Base-by-base conservation (phyloP, 2,113 vertebrate species). In the Setophaga petechia region DNA sequence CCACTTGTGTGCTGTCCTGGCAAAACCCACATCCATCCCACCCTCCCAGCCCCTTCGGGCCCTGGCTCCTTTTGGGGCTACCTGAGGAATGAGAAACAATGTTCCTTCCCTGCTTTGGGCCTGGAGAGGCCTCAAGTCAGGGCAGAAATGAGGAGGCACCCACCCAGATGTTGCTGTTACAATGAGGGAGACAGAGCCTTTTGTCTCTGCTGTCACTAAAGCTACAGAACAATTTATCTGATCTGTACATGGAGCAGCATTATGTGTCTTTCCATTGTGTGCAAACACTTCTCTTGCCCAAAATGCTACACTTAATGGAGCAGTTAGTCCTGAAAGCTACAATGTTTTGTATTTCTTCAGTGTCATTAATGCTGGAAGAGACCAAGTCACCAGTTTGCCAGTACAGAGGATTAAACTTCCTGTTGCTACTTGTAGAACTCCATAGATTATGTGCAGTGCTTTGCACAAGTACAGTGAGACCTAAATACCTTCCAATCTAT, bases 221-320 rank as follows among this genome's bases (percentile, higher is more conserved):
- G 95, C 84, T 80, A 41, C 80, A 46, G n/a, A 95, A 84, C 54
- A 86, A 90, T 93, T 95, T 52, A 90, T 96, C 89, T 81, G 58
- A 76, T 94, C 52, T 89, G 76, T 85, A 66, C 80, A 41, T 49
- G 96, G 59, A 87, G 61, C 51, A 92, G 91, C 95, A 68, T 85
- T 58, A 68, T 86, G 91, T 65, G 89, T 74, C 95, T 93, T 96
- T 87, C 96, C 92, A 96, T 87, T 90, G 90, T 94, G 95, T 97
- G 94, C 65, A 84, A 98, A 93, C 76, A 90, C 86, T 96, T 92
- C 80, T 94, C 81, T 80, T 84, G 77, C 77, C 88, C 88, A 84
- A 87, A 92, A 92, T 37, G 76, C 80, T 89, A 13, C 74, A 72
- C 66, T 94, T 91, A 76, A 89, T 16, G 52, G 89, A 93, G 80